Evolutionary conservation across 2,888 invertebrate species (phyloP).

Genomic region (Choristoneura rosaceana): DNA sequence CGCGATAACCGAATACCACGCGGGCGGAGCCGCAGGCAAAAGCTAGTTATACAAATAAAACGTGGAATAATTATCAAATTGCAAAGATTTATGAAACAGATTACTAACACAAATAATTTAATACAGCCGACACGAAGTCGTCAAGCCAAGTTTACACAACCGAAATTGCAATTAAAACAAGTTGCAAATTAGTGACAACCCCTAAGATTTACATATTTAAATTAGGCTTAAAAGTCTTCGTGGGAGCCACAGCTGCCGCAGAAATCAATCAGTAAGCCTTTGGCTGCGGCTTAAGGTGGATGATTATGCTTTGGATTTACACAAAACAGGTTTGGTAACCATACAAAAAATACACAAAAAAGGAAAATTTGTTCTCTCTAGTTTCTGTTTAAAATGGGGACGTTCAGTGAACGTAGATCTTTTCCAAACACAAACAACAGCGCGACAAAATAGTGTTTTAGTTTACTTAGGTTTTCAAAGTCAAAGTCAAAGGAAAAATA

Average conservation of each 20-base stretch:
- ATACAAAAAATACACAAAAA: background rate
- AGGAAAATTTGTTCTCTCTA: too few relatives aligned
- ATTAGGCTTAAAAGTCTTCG: slow-evolving; percentile 38
- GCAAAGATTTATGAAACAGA: slow-evolving; percentile 9
- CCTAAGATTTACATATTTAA: slow-evolving; percentile 41
- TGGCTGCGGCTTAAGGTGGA: slow-evolving; percentile 61
- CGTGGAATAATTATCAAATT: slow-evolving; percentile 4
- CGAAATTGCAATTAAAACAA: slow-evolving; percentile 36
- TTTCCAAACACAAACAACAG: too few relatives aligned
- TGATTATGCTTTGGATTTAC: slow-evolving; percentile 43
- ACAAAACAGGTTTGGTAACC: background rate
- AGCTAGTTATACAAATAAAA: too few relatives aligned
- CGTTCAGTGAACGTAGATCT: too few relatives aligned
- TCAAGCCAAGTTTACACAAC: slow-evolving; percentile 18
- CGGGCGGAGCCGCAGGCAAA: too few relatives aligned
- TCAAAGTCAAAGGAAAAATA: too few relatives aligned
- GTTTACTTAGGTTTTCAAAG: too few relatives aligned
- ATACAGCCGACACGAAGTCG: slow-evolving; percentile 14
- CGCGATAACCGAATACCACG: too few relatives aligned
- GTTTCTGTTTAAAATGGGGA: too few relatives aligned
- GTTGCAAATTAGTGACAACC: slow-evolving; percentile 37
- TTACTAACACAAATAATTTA: slow-evolving; percentile 7
- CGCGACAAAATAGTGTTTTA: too few relatives aligned
- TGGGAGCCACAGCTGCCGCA: slow-evolving; percentile 31
- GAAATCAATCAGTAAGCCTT: slow-evolving; percentile 64